Evolutionary conservation across 2,113 vertebrate species (phyloP), one percentile per base, ranked within the genome.

Genomic region (Campylomormyrus tamandua): DNA sequence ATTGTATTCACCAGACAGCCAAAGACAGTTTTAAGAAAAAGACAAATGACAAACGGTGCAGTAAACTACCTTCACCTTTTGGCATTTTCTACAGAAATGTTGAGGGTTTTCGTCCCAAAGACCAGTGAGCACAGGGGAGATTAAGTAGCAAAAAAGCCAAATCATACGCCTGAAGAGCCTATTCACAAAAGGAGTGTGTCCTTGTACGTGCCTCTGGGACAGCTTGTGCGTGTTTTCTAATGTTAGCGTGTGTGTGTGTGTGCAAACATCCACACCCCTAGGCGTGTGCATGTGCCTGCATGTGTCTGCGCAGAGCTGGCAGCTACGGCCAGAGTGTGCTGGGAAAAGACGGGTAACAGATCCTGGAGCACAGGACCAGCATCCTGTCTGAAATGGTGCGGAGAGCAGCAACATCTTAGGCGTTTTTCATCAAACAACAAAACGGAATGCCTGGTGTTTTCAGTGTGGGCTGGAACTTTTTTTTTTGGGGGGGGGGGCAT

Each of bases 1-100:
- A 52, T 87, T 87, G 48, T 42, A 87, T 87, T 87, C 46, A 85
- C 10, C 86, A 87, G 50, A 87, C 85, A 52, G 85, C 49, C 49
- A 31, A 56, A 87, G 48, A 84, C 21, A 85, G 48, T 85, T 49
- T 24, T 24, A 87, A 53, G 15, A 53, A 87, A 58, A 19, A 53
- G 11, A 87, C 74, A 87, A 87, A 87, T 35, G 31, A 19, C 27
- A 66, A 62, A 21, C 56, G 62, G 56, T n/a, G 24, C 19, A 21
- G 58, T 45, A 5, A 15, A 17, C 58, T 24, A 62, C 19, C 9
- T 62, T 66, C 35, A 31, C 35, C n/a, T 31, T 62, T 45, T 39
- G 4, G 15, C 56, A 11, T 45, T 58, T 56, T 24, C 31, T 45
- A 58, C 87, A 56, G 87, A 58, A 87, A 56, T 4, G 50, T 62